Base-by-base conservation (phyloP, 2,113 vertebrate genomes). In the Erpornis zantholeuca region DNA sequence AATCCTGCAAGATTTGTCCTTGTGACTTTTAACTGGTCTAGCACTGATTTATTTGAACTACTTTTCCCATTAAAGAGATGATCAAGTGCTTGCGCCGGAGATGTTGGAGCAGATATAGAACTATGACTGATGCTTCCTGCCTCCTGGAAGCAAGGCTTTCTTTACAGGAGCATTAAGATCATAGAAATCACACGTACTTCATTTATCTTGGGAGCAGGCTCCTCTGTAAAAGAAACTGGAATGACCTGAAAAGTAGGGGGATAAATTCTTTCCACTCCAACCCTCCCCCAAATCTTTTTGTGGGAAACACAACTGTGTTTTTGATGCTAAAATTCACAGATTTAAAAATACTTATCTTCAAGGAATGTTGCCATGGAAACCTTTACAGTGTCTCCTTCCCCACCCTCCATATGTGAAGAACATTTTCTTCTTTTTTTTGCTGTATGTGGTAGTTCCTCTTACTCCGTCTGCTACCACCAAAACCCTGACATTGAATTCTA, bases 321-420 rank as follows among this genome's bases (percentile, higher is more conserved):
- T 97, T 96, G 98, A 97, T 96, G 94, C 96, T 97, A 97, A 98
- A 96, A 97, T 96, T 97, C 97, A 95, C 85, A 96, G 96, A 98
- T 97, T 98, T 98, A 98, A 98, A 98, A 98, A 98, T 98, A 98
- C 92, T 91, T 97, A 96, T 97, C 92, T 98, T 96, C 88, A 95
- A 97, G 96, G 86, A 96, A 97, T 91, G 97, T 98, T 98, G 81
- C 96, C 95, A 98, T 98, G 96, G 97, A 97, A 98, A 98, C 98
- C 38, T 95, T 96, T 96, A 97, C 97, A 73, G 93, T 96, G 95
- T 94, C 82, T 95, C 90, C 84, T 92, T 94, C 91, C 57, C 89
- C 91, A 91, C 94, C 90, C 88, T 96, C 82, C 93, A 90, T 97
- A 86, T 95, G 92, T 78, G 72, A 97, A 61, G 72, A 97, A 95